phyloP scores from a whole-genome alignment of 2,113 vertebrate genomes.

The Caracal caracal region DNA sequence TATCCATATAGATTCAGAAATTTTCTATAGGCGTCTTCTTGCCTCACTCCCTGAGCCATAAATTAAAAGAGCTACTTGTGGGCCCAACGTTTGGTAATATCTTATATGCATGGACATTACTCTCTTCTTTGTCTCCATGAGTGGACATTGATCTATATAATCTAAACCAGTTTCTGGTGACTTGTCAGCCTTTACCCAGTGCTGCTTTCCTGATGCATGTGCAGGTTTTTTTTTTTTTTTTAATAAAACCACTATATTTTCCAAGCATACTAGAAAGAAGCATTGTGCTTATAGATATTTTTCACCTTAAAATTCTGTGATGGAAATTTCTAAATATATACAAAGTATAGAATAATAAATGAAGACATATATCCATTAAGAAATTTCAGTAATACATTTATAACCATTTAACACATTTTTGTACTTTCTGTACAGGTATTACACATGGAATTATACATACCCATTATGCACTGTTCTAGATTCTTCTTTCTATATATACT shows the following conservation, averaged over 20 bases:
- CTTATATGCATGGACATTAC: not conserved
- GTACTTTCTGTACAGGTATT: not conserved
- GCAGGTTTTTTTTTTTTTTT: not conserved
- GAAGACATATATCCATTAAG: not conserved
- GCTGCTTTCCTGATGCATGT: not conserved
- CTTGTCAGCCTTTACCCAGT: not conserved
- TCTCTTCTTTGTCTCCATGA: not conserved
- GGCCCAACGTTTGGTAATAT: not conserved
- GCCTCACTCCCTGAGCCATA: not conserved
- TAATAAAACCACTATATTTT: not conserved
- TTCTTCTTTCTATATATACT: not conserved
- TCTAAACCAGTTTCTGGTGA: not conserved
- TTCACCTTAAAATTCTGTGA: not conserved
- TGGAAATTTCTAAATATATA: not conserved
- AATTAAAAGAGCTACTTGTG: not conserved
- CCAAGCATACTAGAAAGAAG: not conserved
- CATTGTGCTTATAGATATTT: not conserved
- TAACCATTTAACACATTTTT: not conserved
- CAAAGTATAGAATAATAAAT: not conserved
- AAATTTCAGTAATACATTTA: not conserved
- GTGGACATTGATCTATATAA: not conserved
- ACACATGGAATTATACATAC: not conserved
- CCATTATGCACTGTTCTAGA: not conserved
- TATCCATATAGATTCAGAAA: not conserved
- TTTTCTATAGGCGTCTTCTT: not conserved